Conservation (phyloP, 2,888 invertebrate genomes). For the Periphyllus acericola region DNA sequence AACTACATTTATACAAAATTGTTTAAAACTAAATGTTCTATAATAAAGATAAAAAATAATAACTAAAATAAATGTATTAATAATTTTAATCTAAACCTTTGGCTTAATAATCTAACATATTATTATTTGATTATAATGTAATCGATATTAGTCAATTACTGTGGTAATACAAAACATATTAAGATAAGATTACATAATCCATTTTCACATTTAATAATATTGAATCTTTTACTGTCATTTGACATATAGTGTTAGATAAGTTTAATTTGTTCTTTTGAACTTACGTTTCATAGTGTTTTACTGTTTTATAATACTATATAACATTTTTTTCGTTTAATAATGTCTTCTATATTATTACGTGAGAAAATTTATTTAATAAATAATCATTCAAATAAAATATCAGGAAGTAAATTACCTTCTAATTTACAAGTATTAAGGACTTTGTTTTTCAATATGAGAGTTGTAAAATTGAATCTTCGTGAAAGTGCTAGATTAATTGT, state of each 20-base stretch:
- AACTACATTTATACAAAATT: background rate
- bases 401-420: slow-evolving; percentile 32
- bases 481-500: slow-evolving; percentile 30
- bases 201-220: slow-evolving; percentile 11
- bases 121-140: background rate
- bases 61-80: background rate
- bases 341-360: slow-evolving; percentile 8
- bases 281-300: background rate
- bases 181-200: background rate
- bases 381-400: slow-evolving; percentile 17
- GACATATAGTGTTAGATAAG: background rate
- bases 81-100: background rate
- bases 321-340: background rate
- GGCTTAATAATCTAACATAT: background rate
- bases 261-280: slow-evolving; percentile 20
- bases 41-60: background rate
- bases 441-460: slow-evolving; percentile 46
- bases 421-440: slow-evolving; percentile 21
- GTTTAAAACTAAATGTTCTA: background rate
- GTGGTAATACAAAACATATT: background rate
- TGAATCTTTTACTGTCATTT: slow-evolving; percentile 4
- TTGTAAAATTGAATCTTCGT: slow-evolving; percentile 17
- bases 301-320: background rate
- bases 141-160: background rate
- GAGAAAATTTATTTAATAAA: slow-evolving; percentile 18